Evolutionary conservation across 2,888 invertebrate species (phyloP), one percentile per base, ranked within the genome.

Genomic region (Globia sparganii): DNA sequence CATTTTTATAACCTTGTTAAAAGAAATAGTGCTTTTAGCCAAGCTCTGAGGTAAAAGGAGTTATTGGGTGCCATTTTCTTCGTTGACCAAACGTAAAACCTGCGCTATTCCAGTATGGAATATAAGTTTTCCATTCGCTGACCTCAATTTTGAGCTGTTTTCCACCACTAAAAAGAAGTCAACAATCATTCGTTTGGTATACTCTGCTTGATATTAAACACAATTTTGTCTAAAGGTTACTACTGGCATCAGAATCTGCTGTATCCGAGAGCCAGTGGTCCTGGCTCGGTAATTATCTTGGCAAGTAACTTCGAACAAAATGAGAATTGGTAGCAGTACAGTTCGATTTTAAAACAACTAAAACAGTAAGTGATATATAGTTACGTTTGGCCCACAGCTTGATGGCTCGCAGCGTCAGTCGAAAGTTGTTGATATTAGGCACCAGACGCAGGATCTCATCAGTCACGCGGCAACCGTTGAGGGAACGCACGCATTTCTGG

Each of bases 401-500:
- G 89, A 99, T 99, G 61, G 99, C 98, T 83, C 99, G 97, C 75
- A 99, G 97, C 9, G 99, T 99, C 87, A 99, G 97, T 80, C 99
- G 97, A 95, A 99, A 99, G 96, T 98, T 98, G 93, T 99, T 98
- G 88, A 98, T 98, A 92, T 99, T 98, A 40, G 99, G 99, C 90
- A 99, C 99, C 71, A 99, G 97, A 66, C 99, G 98, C 58, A 99
- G 96, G 86, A 99, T 99, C 96, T 99, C 99, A 94, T 99, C 99
- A 0, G 99, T 99, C 0, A 99, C 99, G 77, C 99, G 97, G 92
- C 99, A 99, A 49, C 99, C 99, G 95, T 99, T 99, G 68, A 99
- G 97, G 91, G 99, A 99, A 64, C 99, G 97, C 4, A 99, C 99
- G 95, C 99, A 99, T 91, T 99, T 99, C 92, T 98, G 98, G 96